phyloP scores from a whole-genome alignment of 2,888 invertebrate species.

The Chrysina gloriosa region DNA sequence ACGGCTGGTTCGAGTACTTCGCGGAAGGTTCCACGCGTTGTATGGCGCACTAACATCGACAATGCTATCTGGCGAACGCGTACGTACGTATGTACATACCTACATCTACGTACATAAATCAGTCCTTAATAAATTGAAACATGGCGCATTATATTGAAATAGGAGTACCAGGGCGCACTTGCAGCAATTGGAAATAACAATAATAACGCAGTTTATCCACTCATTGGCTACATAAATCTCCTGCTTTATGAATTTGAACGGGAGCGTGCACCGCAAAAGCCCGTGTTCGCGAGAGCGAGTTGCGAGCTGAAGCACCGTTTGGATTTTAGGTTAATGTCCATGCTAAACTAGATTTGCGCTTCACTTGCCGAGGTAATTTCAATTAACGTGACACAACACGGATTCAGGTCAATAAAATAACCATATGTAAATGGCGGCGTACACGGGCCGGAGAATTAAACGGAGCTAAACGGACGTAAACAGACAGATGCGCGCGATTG shows the following conservation, averaged over 20 bases:
- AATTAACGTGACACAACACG: conserved; percentile 34
- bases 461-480: conserved; percentile 8
- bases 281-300: not conserved
- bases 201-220: conserved; percentile 32
- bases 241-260: conserved; percentile 23
- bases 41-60: too few relatives aligned
- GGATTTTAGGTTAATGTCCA: conserved; percentile 31
- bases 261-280: not conserved
- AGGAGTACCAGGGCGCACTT: not conserved
- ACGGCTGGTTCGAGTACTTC: too few relatives aligned
- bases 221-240: conserved; percentile 28
- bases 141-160: not conserved
- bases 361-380: conserved; percentile 36
- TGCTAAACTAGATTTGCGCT: conserved; percentile 35
- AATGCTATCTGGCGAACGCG: not conserved
- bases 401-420: conserved; percentile 28
- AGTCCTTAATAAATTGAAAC: conserved; percentile 14
- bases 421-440: conserved; percentile 26
- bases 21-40: too few relatives aligned
- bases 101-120: conserved; percentile 17
- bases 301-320: conserved; percentile 19
- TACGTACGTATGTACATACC: not conserved
- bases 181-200: conserved; percentile 22
- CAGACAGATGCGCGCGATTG: conserved; percentile 23
- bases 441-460: conserved; percentile 16